Evolutionary conservation across 2,797 vertebrate species (phyloP), one percentile per base, ranked within the genome.

Genomic region (Sternarchorhynchus goeldii): DNA sequence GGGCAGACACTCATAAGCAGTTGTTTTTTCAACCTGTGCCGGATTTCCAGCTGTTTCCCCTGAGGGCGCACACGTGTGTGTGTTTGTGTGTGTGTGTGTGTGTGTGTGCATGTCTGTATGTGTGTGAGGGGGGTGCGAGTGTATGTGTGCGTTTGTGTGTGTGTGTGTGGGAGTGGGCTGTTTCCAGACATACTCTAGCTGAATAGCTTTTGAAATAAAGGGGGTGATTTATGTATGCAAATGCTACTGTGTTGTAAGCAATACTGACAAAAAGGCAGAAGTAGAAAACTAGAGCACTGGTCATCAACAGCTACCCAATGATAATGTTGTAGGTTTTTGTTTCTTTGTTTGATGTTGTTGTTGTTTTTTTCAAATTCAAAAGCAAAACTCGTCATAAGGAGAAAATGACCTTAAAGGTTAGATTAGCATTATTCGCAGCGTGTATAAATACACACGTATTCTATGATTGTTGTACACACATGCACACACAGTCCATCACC

Each of bases 21-120:
- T 17, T 79, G 75, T 79, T 81, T 87, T 80, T 75, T 58, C 73
- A 77, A 80, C 76, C 41, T 67, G 45, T 69, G 69, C 79, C 75
- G 75, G 81, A 84, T 85, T 84, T 83, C 81, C 86, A 80, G 81
- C 64, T 17, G 62, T 78, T 84, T 84, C 76, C 78, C 73, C 67
- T n/a, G 36, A 50, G 32, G 31, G 39, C 31, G 14, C 45, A 68
- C 36, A 21, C 31, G 45, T 55, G 65, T 50, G 45, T 50, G 45
- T 50, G 45, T 50, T 12, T 50, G 45, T 50, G 45, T 50, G 45
- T 50, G 45, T 50, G 45, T 50, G 45, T 50, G 45, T 50, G 45
- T 50, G 45, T 50, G 45, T 50, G 45, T 45, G 41, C 14, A 12
- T 50, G 45, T 50, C 12, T 50, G 45, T 50, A 12, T 50, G 45